Evolutionary conservation across 2,113 vertebrate genomes (phyloP), one percentile per base, ranked within the genome.

Genomic region (Coptodon rendalli): DNA sequence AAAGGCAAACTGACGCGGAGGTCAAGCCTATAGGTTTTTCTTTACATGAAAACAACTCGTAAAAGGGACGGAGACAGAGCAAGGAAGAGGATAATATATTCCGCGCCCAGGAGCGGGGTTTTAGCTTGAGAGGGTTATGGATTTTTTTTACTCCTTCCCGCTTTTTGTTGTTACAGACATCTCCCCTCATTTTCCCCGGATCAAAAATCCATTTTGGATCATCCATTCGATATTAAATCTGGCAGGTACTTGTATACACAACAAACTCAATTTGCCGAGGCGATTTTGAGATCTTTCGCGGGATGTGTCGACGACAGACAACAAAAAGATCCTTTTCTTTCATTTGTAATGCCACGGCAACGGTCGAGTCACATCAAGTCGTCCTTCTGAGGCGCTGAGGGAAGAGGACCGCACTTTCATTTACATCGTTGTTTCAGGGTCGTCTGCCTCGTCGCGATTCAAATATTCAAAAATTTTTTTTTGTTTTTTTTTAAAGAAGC

Each of bases 1-100:
- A 81, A 91, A 97, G 97, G 97, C 97, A 96, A 96, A 91, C 90
- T 84, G 87, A 92, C 76, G 95, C 93, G 95, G 96, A 96, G 96
- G 97, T 97, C 97, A 97, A 92, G 96, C 96, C 96, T 97, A 94
- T 96, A 97, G 96, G 94, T 96, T 97, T 96, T 96, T 96, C 96
- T 97, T 97, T 97, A 97, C 96, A 97, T 97, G 96, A 97, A 98
- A 97, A 97, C 96, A 93, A 95, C 96, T 93, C 76, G 95, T 97
- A 96, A 89, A 94, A 93, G 86, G 89, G 83, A 89, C 80, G 87
- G 82, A 91, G 89, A 92, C 88, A 59, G 94, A 86, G 84, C 63
- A 66, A 78, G 57, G 86, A 88, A 90, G 82, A 86, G 84, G 53
- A 89, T 97, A 97, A 96, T 95, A 89, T 96, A 96, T 96, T 97